Conservation (phyloP, 1,140 invertebrate genomes). For the Mesaphorura yosii region DNA sequence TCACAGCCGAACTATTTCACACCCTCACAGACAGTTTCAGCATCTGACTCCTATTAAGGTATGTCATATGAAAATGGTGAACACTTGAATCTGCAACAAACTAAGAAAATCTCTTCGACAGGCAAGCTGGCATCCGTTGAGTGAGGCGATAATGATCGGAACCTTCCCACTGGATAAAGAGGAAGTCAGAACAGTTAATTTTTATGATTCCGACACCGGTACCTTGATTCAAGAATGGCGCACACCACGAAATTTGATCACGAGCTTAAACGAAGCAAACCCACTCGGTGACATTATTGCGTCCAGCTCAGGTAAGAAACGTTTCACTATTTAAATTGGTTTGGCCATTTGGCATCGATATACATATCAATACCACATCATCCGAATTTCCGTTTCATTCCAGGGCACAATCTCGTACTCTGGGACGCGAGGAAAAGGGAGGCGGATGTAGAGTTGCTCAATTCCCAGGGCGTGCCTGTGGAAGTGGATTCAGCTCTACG, state of each 20-base stretch:
- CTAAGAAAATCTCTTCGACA: conserved; percentile 1
- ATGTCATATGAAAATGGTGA: neutral
- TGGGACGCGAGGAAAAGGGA: no score
- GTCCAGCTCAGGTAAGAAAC: conserved; percentile 21
- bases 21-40: conserved; percentile 29
- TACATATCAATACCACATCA: no score
- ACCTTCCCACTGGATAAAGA: conserved; percentile 15
- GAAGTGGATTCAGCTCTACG: neutral
- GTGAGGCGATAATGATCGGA: conserved; percentile 24
- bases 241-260: conserved; percentile 17
- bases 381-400: no score
- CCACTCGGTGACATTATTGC: conserved; percentile 24
- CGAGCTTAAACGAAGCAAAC: conserved; percentile 20
- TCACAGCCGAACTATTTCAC: conserved; percentile 8
- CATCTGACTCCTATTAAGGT: conserved; percentile 27
- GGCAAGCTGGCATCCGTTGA: conserved; percentile 27
- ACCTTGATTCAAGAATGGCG: conserved; percentile 11
- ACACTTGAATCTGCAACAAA: neutral
- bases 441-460: no score
- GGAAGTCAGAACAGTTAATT: conserved; percentile 15
- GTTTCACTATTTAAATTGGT: no score
- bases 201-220: conserved; percentile 23
- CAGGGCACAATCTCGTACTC: no score
- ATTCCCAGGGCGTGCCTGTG: no score
- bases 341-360: no score